Evolutionary conservation across 2,888 invertebrate species (phyloP).

Genomic region (Lycophotia porphyrea): DNA sequence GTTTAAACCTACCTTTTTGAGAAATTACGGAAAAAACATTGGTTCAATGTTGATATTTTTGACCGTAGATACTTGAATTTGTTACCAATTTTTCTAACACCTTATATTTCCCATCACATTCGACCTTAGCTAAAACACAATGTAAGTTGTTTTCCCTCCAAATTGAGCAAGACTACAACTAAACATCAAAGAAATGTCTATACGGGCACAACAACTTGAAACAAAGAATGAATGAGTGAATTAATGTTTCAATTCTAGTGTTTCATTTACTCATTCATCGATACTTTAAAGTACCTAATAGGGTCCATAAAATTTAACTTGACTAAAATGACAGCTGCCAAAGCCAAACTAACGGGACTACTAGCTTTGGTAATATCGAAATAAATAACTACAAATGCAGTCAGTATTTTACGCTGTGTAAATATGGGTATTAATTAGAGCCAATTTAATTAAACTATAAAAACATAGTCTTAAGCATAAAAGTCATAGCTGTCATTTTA

Average conservation of each 20-base stretch:
- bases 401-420: not conserved
- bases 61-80: not conserved
- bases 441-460: not conserved
- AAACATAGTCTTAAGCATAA: no score
- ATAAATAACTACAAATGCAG: not conserved
- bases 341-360: not conserved
- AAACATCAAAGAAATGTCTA: not conserved
- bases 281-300: not conserved
- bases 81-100: not conserved
- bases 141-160: conserved; percentile 21
- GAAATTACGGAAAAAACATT: not conserved
- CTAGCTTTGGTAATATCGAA: not conserved
- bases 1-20: not conserved
- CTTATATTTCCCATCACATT: conserved; percentile 45
- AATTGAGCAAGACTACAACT: conserved; percentile 41
- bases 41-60: not conserved
- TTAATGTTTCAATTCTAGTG: not conserved
- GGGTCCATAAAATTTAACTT: not conserved
- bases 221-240: conserved; percentile 1
- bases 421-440: not conserved
- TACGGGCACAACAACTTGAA: not conserved
- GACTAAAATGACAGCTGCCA: not conserved
- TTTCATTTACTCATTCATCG: not conserved
- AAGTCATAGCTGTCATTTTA: not conserved
- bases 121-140: conserved; percentile 25